Evolutionary conservation across 1,140 invertebrate species (phyloP), one percentile per base, ranked within the genome.

Genomic region (Cataglyphis hispanica): DNA sequence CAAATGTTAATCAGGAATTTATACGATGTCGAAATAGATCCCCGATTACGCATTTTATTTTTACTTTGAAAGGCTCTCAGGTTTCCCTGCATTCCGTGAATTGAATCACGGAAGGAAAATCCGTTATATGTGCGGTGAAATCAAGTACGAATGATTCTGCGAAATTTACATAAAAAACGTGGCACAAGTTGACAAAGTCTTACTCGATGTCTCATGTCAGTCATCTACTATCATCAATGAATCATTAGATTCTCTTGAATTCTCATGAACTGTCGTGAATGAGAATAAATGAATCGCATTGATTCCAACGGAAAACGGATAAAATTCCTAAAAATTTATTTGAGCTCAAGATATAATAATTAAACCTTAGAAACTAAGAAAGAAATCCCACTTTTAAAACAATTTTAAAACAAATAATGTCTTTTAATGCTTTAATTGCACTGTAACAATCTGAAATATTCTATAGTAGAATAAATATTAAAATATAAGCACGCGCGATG

Each of bases 1-100:
- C 2, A 2, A 40, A 13, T 25, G 19, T 19, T 37, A 11, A 11
- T 40, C 34, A 16, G 25, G 2, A 43, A 72, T 72, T 13, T 22
- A 31, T 31, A 43, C 78, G 19, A n/a, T 43, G 19, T 2, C 16
- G 7, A 72, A 83, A 74, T 74, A 8, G n/a, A 60, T 74, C 25
- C 74, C 31, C 19, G 7, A 31, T 58, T 67, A 27, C 76, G n/a
- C 31, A 40, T 5, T 25, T 56, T 37, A 80, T 27, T 40, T 8
- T 16, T 13, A 10, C 34, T 0, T 25, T 3, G 11, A 61, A 43
- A 74, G 6, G 1, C 75, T 72, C n/a, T 13, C 16, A 40, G 5
- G 0, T 83, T 83, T 83, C 6, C 67, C 56, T 43, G 19, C 16
- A 46, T 72, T 74, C 67, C n/a, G 10, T 61, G 56, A 83, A 83